Evolutionary conservation across 2,888 invertebrate genomes (phyloP).

Genomic region (Thymelicus sylvestris): DNA sequence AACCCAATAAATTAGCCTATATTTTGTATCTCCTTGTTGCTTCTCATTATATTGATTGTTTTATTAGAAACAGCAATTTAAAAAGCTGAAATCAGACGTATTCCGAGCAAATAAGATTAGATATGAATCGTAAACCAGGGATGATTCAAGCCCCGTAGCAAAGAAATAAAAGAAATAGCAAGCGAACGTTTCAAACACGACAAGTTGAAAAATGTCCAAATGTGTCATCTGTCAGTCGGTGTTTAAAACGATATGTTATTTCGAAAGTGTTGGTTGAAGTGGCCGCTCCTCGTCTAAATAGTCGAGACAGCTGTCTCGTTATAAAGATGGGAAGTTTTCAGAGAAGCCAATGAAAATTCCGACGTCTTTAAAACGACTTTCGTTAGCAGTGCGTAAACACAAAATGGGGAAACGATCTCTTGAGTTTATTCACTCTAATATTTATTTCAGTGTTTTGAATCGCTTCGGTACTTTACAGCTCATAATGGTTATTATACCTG

Average conservation of each 20-base stretch:
- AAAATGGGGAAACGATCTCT: constrained; percentile 21
- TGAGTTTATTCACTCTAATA: constrained; percentile 22
- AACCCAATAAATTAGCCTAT: constrained; percentile 52
- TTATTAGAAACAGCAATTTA: constrained; percentile 51
- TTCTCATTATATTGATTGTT: constrained; percentile 65
- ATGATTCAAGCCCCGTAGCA: constrained; percentile 49
- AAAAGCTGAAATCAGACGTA: constrained; percentile 9
- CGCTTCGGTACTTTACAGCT: not conserved
- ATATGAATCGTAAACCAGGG: constrained; percentile 43
- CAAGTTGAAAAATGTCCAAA: constrained; percentile 84
- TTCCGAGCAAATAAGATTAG: constrained; percentile 50
- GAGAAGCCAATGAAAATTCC: constrained; percentile 69
- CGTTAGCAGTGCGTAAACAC: constrained; percentile 25
- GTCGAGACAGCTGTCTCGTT: constrained; percentile 69
- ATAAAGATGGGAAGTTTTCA: constrained; percentile 69
- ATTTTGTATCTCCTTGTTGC: constrained; percentile 64
- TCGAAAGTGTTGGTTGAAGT: constrained; percentile 67
- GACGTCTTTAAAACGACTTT: constrained; percentile 49
- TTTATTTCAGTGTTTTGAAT: constrained; percentile 13
- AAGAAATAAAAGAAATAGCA: constrained; percentile 62
- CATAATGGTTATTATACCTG: constrained; percentile 2
- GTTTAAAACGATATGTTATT: constrained; percentile 84
- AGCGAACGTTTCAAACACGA: constrained; percentile 74
- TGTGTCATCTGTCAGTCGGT: constrained; percentile 84
- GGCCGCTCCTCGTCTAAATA: constrained; percentile 71